Evolutionary conservation across 2,888 invertebrate genomes (phyloP).

Genomic region (Leptopilina syphax): DNA sequence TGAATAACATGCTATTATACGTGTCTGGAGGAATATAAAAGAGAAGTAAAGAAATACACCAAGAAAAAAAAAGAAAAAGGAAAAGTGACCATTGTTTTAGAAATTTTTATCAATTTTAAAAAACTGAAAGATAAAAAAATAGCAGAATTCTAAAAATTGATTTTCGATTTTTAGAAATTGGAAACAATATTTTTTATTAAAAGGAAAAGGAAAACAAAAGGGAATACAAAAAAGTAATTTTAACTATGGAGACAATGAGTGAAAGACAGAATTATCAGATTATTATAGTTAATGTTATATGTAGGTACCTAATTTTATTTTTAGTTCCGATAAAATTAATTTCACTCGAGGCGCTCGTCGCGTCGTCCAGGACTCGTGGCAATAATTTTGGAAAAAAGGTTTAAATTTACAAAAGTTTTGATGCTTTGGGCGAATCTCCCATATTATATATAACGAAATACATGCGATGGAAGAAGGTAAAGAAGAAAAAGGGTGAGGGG

Average conservation of each 20-base stretch:
- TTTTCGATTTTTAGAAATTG: too few relatives aligned
- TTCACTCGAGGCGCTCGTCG: constrained; percentile 4
- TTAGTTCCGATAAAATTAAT: neutral
- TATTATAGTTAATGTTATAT: too few relatives aligned
- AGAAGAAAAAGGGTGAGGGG: constrained; percentile 57
- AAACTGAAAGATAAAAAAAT: too few relatives aligned
- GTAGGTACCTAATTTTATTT: neutral
- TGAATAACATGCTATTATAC: constrained; percentile 72
- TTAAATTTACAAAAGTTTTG: constrained; percentile 28
- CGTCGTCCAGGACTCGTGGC: neutral
- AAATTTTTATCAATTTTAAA: too few relatives aligned
- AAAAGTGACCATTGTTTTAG: constrained; percentile 29
- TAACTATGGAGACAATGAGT: too few relatives aligned
- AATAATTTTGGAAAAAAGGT: constrained; percentile 17
- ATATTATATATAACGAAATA: constrained; percentile 53
- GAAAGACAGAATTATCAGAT: too few relatives aligned
- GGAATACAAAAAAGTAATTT: too few relatives aligned
- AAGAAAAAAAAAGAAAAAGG: constrained; percentile 40
- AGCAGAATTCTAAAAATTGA: too few relatives aligned
- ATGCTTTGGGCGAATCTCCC: constrained; percentile 61
- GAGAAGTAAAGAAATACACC: constrained; percentile 52
- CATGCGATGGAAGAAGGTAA: too few relatives aligned
- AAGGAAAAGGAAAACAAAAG: too few relatives aligned
- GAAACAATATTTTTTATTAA: too few relatives aligned
- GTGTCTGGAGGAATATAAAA: constrained; percentile 69